These are phyloP conservation scores for Anagrus nilaparvatae DNA, from an alignment of 1,140 invertebrate genomes.

Conservation along the genomic window DNA sequence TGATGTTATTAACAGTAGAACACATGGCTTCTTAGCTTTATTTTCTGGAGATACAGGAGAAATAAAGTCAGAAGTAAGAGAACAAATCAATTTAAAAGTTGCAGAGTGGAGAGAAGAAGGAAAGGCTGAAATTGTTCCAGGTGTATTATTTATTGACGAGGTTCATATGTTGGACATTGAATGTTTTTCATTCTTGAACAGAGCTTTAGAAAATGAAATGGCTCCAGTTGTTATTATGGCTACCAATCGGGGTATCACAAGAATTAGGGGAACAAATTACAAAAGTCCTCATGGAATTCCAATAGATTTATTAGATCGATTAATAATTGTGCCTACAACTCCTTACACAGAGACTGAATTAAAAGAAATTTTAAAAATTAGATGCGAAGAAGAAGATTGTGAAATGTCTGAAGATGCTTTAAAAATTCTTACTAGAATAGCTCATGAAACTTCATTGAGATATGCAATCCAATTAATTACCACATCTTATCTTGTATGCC, in stretches of 20 bases:
- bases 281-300: conserved; percentile 93
- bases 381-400: conserved; percentile 95
- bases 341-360: conserved; percentile 86
- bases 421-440: conserved; percentile 83
- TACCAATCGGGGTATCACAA: conserved; percentile 92
- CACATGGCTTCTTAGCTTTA: conserved; percentile 92
- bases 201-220: conserved; percentile 94
- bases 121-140: conserved; percentile 96
- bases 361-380: conserved; percentile 85
- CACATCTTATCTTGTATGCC: conserved; percentile 81
- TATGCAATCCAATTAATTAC: conserved; percentile 99
- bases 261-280: conserved; percentile 90
- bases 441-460: conserved; percentile 82
- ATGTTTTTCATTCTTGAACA: conserved; percentile 96
- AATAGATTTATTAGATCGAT: conserved; percentile 88
- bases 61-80: conserved; percentile 94
- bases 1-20: conserved; percentile 95
- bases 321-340: conserved; percentile 87
- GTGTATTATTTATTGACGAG: conserved; percentile 87
- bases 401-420: conserved; percentile 89
- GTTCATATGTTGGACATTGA: conserved; percentile 98
- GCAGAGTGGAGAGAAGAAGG: conserved; percentile 98
- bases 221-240: conserved; percentile 97
- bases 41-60: conserved; percentile 99
- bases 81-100: conserved; percentile 97